Evolutionary conservation across 1,140 invertebrate species (phyloP).

Genomic region (Gonatopus flavifemur): DNA sequence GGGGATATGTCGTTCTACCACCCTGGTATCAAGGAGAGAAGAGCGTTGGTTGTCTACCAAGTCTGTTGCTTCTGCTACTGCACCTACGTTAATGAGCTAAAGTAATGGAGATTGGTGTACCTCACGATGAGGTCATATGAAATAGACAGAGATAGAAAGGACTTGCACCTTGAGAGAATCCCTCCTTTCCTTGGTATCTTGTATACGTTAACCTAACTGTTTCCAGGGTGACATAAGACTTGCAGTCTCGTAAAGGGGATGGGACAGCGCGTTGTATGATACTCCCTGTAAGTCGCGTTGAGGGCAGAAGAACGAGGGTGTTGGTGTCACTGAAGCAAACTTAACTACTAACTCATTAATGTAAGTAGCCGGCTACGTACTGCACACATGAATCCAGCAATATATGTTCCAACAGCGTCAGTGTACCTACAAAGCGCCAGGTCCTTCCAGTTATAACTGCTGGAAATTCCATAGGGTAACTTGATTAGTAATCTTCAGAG

Average conservation of each 20-base stretch:
- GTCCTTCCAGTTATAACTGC: conserved; percentile 11
- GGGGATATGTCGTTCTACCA: conserved; percentile 17
- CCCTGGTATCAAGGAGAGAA: conserved; percentile 15
- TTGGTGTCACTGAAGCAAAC: conserved; percentile 14
- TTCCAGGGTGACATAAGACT: conserved; percentile 20
- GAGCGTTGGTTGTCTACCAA: neutral
- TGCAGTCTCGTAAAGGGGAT: too few species aligned
- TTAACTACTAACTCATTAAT: conserved; percentile 41
- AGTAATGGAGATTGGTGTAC: conserved; percentile 44
- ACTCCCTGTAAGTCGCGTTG: too few species aligned
- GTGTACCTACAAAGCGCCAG: too few species aligned
- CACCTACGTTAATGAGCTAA: conserved; percentile 33
- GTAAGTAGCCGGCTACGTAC: conserved; percentile 37
- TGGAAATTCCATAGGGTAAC: conserved; percentile 34
- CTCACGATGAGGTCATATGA: conserved; percentile 8
- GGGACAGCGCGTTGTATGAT: too few species aligned
- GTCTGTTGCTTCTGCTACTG: neutral
- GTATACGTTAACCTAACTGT: too few species aligned
- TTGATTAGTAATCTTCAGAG: conserved; percentile 29
- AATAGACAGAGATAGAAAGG: neutral
- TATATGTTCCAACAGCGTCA: too few species aligned
- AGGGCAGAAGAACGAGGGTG: too few species aligned
- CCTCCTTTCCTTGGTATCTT: too few species aligned
- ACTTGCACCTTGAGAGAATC: too few species aligned
- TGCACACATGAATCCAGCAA: too few species aligned